phyloP scores from a whole-genome alignment of 2,888 invertebrate genomes.

The Autographa gamma region DNA sequence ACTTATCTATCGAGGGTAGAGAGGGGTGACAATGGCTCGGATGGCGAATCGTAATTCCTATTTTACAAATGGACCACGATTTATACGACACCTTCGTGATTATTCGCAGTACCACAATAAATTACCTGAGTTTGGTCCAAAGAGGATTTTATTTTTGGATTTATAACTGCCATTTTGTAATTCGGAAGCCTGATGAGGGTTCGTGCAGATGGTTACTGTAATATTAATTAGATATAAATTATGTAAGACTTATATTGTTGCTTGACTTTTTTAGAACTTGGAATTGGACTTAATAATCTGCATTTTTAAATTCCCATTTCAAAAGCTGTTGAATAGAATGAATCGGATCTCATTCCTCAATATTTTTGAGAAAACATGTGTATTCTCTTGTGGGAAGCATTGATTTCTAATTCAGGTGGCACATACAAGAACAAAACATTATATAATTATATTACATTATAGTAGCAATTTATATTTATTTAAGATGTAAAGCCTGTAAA shows the following conservation, averaged over 20 bases:
- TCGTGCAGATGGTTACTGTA: slow-evolving; percentile 51
- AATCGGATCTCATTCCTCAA: too few species aligned
- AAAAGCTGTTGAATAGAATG: too few species aligned
- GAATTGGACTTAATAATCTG: slow-evolving; percentile 1
- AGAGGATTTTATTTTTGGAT: slow-evolving; percentile 86
- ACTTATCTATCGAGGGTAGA: slow-evolving; percentile 56
- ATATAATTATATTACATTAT: too few species aligned
- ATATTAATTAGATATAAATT: slow-evolving; percentile 56
- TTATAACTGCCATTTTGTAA: slow-evolving; percentile 82
- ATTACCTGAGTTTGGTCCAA: slow-evolving; percentile 82
- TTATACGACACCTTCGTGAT: slow-evolving; percentile 88
- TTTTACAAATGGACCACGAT: slow-evolving; percentile 88
- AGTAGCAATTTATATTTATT: too few species aligned
- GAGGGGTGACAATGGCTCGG: slow-evolving; percentile 76
- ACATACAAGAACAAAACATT: too few species aligned
- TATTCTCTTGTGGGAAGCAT: too few species aligned
- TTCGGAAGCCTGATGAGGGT: slow-evolving; percentile 63
- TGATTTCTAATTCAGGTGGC: too few species aligned
- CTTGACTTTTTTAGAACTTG: slow-evolving; percentile 15
- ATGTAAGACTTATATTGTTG: slow-evolving; percentile 26
- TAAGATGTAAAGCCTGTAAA: too few species aligned
- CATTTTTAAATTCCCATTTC: background rate
- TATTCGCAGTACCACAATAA: slow-evolving; percentile 85
- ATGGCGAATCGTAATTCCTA: slow-evolving; percentile 84
- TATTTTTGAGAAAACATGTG: too few species aligned